These are phyloP conservation scores for Xenopus laevis DNA, from an alignment of 2,113 vertebrate genomes.

Conservation along the genomic window DNA sequence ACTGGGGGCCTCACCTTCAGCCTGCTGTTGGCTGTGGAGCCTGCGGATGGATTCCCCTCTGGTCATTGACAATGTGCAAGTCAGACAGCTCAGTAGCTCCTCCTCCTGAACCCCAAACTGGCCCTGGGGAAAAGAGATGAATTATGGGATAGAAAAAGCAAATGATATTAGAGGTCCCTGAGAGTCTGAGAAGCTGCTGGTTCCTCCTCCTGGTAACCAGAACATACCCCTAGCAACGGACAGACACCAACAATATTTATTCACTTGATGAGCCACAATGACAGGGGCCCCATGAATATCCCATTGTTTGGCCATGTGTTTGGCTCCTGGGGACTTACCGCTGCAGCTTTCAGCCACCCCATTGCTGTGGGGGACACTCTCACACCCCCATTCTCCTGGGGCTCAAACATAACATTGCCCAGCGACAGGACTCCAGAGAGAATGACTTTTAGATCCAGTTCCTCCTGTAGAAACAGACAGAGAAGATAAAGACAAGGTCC, in stretches of 20 bases:
- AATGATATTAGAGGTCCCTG: not conserved
- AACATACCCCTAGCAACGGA: too few relatives aligned
- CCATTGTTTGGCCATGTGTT: not conserved
- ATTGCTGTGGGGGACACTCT: constrained; percentile 54
- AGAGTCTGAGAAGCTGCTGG: too few relatives aligned
- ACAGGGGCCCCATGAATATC: not conserved
- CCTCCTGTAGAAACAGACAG: constrained; percentile 57
- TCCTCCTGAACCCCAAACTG: constrained; percentile 72
- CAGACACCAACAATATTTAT: too few relatives aligned
- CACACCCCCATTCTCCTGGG: constrained; percentile 58
- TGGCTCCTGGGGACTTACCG: constrained; percentile 56
- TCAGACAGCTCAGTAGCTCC: constrained; percentile 65
- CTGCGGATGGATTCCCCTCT: constrained; percentile 67
- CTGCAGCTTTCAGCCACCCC: constrained; percentile 70
- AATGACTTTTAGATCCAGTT: constrained; percentile 69
- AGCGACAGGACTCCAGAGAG: constrained; percentile 70
- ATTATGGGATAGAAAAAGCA: not conserved
- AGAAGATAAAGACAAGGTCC: not conserved
- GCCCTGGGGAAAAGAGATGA: constrained; percentile 52
- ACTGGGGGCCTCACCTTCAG: constrained; percentile 58
- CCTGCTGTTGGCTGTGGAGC: constrained; percentile 70
- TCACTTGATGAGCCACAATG: too few relatives aligned
- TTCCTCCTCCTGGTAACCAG: too few relatives aligned
- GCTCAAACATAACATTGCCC: constrained; percentile 67
- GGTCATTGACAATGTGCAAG: constrained; percentile 61